A percentile compares a stretch with the other conserved stretches of the same genome.
Conservation (phyloP, 2,113 vertebrate genomes). For the Gobiocypris rarus region DNA sequence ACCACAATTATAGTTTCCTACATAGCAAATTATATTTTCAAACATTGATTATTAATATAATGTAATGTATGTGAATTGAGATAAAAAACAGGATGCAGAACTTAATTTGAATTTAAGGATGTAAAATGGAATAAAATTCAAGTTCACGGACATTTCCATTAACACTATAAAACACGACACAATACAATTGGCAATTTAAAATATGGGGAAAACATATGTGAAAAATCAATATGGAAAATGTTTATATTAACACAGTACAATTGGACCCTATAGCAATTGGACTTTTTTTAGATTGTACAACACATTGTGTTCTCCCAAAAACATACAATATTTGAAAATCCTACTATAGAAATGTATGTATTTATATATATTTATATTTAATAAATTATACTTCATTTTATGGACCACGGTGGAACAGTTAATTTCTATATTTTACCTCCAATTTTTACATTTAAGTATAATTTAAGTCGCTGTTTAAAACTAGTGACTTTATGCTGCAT, state of each 20-base stretch:
- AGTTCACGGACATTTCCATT: background rate
- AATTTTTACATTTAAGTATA: background rate
- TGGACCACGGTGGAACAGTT: background rate
- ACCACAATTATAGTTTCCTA: no score
- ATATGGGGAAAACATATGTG: background rate
- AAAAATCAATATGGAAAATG: background rate
- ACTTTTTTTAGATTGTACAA: background rate
- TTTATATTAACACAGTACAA: background rate
- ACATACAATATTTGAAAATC: no score
- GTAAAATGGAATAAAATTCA: no score
- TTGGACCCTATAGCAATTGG: no score
- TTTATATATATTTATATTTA: background rate
- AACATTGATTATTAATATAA: no score
- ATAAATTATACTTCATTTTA: background rate
- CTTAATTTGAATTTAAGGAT: background rate
- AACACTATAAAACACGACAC: background rate
- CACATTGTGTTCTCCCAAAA: background rate
- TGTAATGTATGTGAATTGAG: background rate
- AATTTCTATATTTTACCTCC: background rate
- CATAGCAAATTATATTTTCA: background rate
- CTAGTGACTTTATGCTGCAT: no score
- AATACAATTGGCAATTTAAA: background rate
- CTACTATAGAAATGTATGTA: no score
- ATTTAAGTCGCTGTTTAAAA: no score
- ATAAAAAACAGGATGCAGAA: background rate